Percentiles rank a stretch among this genome's conserved stretches.
These are phyloP conservation scores for Parapsyche elsis DNA, from an alignment of 1,140 invertebrate species.

Conservation along the genomic window DNA sequence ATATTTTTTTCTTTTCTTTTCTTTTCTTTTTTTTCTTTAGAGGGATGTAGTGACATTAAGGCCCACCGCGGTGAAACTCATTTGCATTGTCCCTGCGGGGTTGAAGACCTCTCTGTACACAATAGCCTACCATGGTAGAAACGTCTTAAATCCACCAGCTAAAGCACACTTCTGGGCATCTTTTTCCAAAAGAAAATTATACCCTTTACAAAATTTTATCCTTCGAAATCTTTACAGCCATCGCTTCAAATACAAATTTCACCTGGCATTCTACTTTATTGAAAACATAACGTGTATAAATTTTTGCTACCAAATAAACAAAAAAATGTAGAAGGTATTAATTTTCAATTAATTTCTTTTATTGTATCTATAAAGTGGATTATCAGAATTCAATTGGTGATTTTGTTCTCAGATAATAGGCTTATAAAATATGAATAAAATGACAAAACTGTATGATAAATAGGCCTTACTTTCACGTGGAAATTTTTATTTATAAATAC, in stretches of 20 bases:
- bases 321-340: no score
- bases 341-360: no score
- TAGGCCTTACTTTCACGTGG: no score
- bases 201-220: conserved; percentile 5
- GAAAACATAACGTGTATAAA: neutral
- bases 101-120: conserved; percentile 15
- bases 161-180: conserved; percentile 18
- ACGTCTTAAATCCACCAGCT: neutral
- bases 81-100: conserved; percentile 50
- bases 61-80: conserved; percentile 39
- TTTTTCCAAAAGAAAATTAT: conserved; percentile 16
- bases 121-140: neutral
- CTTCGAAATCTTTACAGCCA: neutral
- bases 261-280: no score
- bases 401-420: no score
- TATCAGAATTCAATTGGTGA: no score
- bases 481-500: no score
- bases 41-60: conserved; percentile 42
- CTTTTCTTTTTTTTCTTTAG: conserved; percentile 31
- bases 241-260: no score
- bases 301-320: no score
- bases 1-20: conserved; percentile 40
- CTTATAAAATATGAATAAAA: no score
- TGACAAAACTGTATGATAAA: no score
- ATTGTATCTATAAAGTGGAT: no score